These are phyloP conservation scores for Chloropsis hardwickii DNA, from an alignment of 2,113 vertebrate genomes.

Conservation along the genomic window DNA sequence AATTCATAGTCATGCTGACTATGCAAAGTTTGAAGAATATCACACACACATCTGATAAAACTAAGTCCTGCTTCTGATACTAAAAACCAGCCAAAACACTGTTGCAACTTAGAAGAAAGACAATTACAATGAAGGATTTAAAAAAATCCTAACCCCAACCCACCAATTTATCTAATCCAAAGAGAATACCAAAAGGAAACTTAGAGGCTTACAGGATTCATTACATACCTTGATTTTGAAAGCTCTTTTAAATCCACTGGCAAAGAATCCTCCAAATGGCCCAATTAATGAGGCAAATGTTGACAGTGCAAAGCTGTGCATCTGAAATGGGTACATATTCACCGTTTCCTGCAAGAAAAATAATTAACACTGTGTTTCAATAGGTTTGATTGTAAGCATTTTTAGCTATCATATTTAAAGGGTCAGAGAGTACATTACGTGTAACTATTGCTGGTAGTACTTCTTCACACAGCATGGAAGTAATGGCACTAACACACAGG, in stretches of 20 bases:
- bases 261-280: conserved; percentile 98
- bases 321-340: conserved; percentile 92
- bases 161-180: neutral
- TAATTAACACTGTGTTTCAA: neutral
- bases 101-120: neutral
- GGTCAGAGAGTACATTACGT: rapidly evolving
- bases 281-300: conserved; percentile 92
- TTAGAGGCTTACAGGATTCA: neutral
- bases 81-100: neutral
- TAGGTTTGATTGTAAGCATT: neutral
- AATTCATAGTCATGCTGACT: neutral
- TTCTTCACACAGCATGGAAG: neutral
- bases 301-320: conserved; percentile 94
- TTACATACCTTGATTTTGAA: conserved; percentile 95
- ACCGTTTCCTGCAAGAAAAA: conserved; percentile 80
- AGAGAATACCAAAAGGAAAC: neutral
- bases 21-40: neutral
- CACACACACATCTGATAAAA: neutral
- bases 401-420: neutral
- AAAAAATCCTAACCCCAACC: neutral
- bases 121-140: neutral
- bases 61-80: neutral
- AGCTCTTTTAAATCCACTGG: conserved; percentile 97
- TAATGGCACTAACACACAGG: neutral
- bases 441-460: neutral